phyloP scores from a whole-genome alignment of 2,888 invertebrate species.

The Polylopha cassiicola region DNA sequence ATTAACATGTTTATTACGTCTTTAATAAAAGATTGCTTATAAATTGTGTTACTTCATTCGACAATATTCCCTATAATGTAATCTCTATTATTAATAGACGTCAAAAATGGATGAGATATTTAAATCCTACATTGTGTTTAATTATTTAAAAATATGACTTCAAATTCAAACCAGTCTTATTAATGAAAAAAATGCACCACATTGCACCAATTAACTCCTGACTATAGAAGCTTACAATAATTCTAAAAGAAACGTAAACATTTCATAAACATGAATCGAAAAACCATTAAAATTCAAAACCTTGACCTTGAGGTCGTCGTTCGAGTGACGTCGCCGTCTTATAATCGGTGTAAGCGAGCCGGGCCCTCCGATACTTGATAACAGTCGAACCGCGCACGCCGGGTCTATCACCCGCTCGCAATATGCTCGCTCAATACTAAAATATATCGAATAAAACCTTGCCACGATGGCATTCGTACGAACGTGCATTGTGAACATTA shows the following conservation, averaged over 20 bases:
- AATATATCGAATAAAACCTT: conserved; percentile 16
- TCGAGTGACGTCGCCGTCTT: conserved; percentile 34
- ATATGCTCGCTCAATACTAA: conserved; percentile 5
- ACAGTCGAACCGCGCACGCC: background rate
- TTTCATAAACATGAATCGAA: too few relatives aligned
- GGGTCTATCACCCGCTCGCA: background rate
- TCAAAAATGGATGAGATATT: too few relatives aligned
- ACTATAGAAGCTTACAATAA: too few relatives aligned
- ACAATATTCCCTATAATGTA: background rate
- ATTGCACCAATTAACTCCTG: too few relatives aligned
- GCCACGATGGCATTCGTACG: conserved; percentile 54
- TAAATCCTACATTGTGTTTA: too few relatives aligned
- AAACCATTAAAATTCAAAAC: conserved; percentile 26
- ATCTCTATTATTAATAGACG: too few relatives aligned
- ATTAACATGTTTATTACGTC: conserved; percentile 76
- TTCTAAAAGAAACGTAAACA: too few relatives aligned
- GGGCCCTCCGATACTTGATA: conserved; percentile 18
- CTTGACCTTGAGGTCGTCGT: conserved; percentile 42
- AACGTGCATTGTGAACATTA: conserved; percentile 50
- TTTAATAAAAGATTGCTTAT: conserved; percentile 76
- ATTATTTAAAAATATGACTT: too few relatives aligned
- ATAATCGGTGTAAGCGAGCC: conserved; percentile 15
- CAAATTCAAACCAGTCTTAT: too few relatives aligned
- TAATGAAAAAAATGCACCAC: too few relatives aligned
- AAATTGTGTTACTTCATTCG: conserved; percentile 40